phyloP scores from a whole-genome alignment of 2,888 invertebrate species.

The Lamellibrachia satsuma region DNA sequence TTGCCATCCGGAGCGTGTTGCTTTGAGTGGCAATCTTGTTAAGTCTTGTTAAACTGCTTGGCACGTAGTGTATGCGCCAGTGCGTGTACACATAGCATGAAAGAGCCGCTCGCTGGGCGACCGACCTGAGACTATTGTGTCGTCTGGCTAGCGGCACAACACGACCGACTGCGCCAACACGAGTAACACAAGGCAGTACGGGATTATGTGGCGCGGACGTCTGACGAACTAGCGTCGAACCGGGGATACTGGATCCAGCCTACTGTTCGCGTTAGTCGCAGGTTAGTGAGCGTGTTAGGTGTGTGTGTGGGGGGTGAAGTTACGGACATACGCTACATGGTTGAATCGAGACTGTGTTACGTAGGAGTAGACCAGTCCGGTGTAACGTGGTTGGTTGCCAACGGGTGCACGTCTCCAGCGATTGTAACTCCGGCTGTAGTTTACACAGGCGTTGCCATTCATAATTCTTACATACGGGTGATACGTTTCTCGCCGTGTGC shows the following conservation, averaged over 20 bases:
- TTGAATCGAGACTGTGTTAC: not conserved
- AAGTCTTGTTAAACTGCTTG: not conserved
- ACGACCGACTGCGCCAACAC: not conserved
- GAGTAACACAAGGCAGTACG: not conserved
- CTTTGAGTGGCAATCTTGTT: not conserved
- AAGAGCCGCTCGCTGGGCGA: not conserved
- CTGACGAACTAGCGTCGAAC: not conserved
- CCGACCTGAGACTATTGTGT: not conserved
- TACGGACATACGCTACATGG: not conserved
- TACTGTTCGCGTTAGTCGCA: not conserved
- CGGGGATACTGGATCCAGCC: not conserved
- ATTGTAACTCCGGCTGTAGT: not conserved
- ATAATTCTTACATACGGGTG: not conserved
- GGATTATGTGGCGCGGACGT: not conserved
- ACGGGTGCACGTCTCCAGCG: not conserved
- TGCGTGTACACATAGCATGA: not conserved
- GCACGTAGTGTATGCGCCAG: not conserved
- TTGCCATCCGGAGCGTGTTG: no score
- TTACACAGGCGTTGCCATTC: not conserved
- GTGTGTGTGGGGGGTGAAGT: not conserved
- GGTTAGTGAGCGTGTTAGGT: not conserved
- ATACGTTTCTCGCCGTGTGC: not conserved
- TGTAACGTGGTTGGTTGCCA: not conserved
- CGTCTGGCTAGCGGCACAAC: not conserved
- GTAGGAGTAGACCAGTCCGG: not conserved